phyloP scores from a whole-genome alignment of 2,797 vertebrate species.

The Capromys pilorides region DNA sequence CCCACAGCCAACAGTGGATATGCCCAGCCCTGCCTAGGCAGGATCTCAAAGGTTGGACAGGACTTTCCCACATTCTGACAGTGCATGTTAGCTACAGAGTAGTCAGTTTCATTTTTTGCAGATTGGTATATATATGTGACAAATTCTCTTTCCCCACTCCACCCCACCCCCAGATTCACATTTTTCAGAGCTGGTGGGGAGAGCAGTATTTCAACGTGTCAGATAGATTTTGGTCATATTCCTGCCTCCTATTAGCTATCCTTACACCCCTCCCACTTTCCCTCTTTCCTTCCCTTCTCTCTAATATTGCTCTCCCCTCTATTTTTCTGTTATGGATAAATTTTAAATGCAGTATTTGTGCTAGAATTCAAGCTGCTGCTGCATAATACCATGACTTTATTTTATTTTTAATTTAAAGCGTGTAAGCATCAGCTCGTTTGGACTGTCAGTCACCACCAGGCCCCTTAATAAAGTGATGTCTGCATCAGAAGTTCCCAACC shows the following conservation, averaged over 20 bases:
- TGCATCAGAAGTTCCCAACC: not conserved
- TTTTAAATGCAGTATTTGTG: constrained; percentile 1
- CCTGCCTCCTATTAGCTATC: not conserved
- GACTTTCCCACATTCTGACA: not conserved
- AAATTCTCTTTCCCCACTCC: not conserved
- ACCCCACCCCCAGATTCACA: not conserved
- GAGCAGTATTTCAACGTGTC: not conserved
- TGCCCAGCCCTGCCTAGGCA: not conserved
- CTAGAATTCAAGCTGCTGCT: constrained; percentile 4
- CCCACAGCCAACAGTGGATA: not conserved
- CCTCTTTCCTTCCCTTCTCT: not conserved
- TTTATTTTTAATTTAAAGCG: not conserved
- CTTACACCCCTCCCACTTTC: not conserved
- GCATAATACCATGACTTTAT: not conserved
- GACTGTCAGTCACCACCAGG: not conserved
- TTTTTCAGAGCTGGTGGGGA: too few relatives aligned
- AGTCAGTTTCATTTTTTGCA: not conserved
- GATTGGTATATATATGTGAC: not conserved
- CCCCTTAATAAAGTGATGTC: constrained; percentile 4
- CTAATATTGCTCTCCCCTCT: not conserved
- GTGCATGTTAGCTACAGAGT: too few relatives aligned
- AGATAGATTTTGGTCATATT: not conserved
- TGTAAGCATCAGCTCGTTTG: not conserved
- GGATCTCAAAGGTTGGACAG: not conserved
- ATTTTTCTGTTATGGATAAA: not conserved